Base-by-base conservation (phyloP, 2,888 invertebrate genomes). In the Campaea margaritaria region DNA sequence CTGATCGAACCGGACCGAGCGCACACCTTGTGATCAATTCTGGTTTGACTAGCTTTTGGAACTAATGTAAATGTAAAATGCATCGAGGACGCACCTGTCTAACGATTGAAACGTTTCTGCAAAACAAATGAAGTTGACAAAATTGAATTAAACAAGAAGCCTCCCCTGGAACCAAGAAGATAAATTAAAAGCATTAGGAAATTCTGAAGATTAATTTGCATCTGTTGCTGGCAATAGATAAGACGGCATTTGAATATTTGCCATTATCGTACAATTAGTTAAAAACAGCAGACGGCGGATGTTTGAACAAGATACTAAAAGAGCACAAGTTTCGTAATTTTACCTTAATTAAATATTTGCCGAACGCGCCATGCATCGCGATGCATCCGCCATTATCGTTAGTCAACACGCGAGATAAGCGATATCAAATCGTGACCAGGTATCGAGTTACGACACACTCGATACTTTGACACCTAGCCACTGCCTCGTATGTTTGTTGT, bases 381-480 rank as follows among this genome's bases (percentile, higher is more conserved):
- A 74, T 82, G 83, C 81, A 78, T 80, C 78, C 81, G 73, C 78
- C 75, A 75, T 79, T 87, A 88, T 91, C 85, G 76, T 81, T 81
- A 86, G 76, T 84, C 83, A 85, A 85, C 72, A 74, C 74, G 69
- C 69, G 70, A 83, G 85, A 86, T 87, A 88, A 88, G 79, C 75
- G 72, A 81, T 89, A 89, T 87, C 85, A 85, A 86, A 85, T 86
- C 76, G 79, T 85, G 86, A 79, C 82, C 75, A 74, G 65, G 74
- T 85, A 87, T 89, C 85, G 77, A 77, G 82, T 89, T 88, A 85
- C 89, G 80, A 87, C 77, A 86, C 78, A 86, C 74, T 74, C 79
- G 82, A 87, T 82, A 84, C 83, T 78, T 72, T 78, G 85, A 84
- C 84, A 84, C 82, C 83, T 83, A 85, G 81, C 85, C 85, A 84